These are phyloP conservation scores for Limnephilus lunatus DNA, from an alignment of 2,888 invertebrate genomes.

Conservation along the genomic window DNA sequence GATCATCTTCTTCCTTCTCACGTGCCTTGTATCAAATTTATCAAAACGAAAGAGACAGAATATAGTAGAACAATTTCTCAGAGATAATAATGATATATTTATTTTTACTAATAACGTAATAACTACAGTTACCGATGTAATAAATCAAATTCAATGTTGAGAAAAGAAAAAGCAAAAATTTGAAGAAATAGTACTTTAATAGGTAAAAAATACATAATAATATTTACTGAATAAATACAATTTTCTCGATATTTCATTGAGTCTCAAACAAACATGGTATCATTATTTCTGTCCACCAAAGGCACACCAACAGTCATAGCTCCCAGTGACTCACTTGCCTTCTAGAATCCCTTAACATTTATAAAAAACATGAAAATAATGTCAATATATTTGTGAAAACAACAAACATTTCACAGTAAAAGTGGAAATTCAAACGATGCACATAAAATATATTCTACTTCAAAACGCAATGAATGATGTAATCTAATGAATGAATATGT, in stretches of 20 bases:
- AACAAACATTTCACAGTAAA: not conserved
- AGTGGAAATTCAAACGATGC: not conserved
- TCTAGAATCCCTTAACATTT: not conserved
- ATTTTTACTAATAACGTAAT: too few relatives aligned
- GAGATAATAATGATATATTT: too few relatives aligned
- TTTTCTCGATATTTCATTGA: not conserved
- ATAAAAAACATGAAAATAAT: not conserved
- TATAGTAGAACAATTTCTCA: too few relatives aligned
- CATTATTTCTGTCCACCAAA: conserved; percentile 25
- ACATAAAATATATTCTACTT: not conserved
- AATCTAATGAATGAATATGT: not conserved
- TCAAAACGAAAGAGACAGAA: too few relatives aligned
- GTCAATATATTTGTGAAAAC: not conserved
- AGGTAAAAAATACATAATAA: conserved; percentile 40
- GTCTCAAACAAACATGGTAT: not conserved
- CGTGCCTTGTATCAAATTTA: too few relatives aligned
- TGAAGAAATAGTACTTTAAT: conserved; percentile 36
- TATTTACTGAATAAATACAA: conserved; percentile 5
- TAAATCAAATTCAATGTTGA: not conserved
- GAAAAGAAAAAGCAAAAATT: not conserved
- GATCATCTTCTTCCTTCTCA: too few relatives aligned
- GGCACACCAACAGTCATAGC: conserved; percentile 38
- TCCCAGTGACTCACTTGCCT: not conserved
- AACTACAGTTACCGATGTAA: too few relatives aligned
- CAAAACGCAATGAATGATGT: not conserved